Evolutionary conservation across 1,140 invertebrate genomes (phyloP), one percentile per base, ranked within the genome.

Genomic region (Orius insidiosus): DNA sequence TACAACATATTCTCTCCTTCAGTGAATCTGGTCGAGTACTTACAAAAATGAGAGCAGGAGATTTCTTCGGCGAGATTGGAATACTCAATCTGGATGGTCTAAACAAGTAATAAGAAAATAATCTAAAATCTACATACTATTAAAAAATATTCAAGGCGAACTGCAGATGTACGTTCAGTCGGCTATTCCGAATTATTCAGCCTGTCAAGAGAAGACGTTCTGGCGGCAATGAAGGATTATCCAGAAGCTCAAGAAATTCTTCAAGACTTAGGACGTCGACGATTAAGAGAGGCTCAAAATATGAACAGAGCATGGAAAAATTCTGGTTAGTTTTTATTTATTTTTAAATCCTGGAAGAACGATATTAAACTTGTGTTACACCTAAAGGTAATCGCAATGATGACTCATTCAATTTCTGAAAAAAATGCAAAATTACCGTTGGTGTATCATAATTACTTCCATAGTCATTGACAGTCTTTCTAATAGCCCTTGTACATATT

Each of bases 51-150:
- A 86, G 90, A 59, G 86, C 90, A 9, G 92, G 92, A 0, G 90
- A 96, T 63, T 97, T 96, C 66, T 97, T 97, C 58, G 92, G 92
- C 5, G 92, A 97, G 67, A 97, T 97, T 55, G 92, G 90, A 31
- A 95, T 97, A 53, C 71, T 97, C 0, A 95, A 95, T 62, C 68
- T 97, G 30, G 89, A 95, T 60, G 90, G 89, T 8, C 70, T 94
- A 3, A 96, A 96, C 64, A 94, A 92, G 89, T 94, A 70, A 72
- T 73, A 63, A 8, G n/a, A n/a, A n/a, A n/a, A n/a, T 18, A 53
- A 15, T 49, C 47, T 47, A 36, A 33, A 7, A 33, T 31, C 9
- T 31, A 18, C 10, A 35, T 3, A 6, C 2, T 45, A 1, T 48
- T 9, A 15, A 31, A 6, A 43, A 34, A 18, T 39, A 18, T 65